Base-by-base conservation (phyloP, 2,113 vertebrate species). In the Ancistrus triradiatus region DNA sequence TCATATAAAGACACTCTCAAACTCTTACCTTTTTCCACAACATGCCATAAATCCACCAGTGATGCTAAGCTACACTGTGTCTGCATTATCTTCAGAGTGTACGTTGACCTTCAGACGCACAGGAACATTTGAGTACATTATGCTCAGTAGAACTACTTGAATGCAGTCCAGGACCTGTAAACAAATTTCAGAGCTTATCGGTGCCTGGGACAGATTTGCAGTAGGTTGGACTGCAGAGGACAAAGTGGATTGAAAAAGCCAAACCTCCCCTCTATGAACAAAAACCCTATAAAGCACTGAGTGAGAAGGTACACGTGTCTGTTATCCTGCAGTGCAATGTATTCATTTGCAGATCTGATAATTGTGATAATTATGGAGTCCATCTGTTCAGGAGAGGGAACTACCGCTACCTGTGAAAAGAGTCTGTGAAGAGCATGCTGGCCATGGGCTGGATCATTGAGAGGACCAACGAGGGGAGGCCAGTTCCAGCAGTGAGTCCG, bases 371-470 rank as follows among this genome's bases (percentile, higher is more conserved):
- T 4, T 31, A 31, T n/a, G n/a, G n/a, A n/a, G n/a, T n/a, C 27
- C 27, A 17, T 74, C 56, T 69, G 49, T 40, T 17, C 79, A 94
- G 95, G 95, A 98, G 94, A 59, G 95, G 97, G 81, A 95, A 93
- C 1, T 97, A 98, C 79, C 91, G 94, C 69, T 98, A 95, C 90
- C 95, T 95, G 73, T 90, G 91, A 50, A 92, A 88, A 75, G 95
- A 98, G 78, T 95, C 95, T 8, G 44, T 98, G 67, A 98, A 95
- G 87, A 95, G 92, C 65, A 98, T 98, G 92, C 58, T 98, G 76
- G 86, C 93, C 5, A 83, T 96, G 84, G 87, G 90, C 66, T 98
- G 95, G 95, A 93, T 86, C 48, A 83, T 97, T 19, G 94, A 98
- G 81, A 90, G 93, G 74, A 91, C 89, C 78, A 97, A 89, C 74